Conservation (phyloP, 1,140 invertebrate species). For the Heliconius hermathena region DNA sequence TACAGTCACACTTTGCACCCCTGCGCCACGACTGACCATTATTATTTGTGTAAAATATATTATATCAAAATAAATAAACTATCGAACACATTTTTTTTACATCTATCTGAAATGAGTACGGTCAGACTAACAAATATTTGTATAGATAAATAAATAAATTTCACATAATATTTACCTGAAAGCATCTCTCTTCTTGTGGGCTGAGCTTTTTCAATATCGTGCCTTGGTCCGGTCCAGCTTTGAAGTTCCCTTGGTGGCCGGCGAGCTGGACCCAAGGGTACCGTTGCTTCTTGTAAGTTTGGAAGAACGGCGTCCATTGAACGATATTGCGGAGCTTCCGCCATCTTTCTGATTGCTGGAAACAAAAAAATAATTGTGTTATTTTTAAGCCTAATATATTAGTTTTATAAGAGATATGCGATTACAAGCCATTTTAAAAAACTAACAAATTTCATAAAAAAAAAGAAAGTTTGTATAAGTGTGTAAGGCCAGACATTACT, state of each 20-base stretch:
- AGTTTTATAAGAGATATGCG: neutral
- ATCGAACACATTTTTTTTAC: too few species aligned
- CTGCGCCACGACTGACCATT: too few species aligned
- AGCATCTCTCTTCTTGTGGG: slow-evolving; percentile 93
- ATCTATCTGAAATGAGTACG: too few species aligned
- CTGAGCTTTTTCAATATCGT: slow-evolving; percentile 97
- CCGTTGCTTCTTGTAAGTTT: slow-evolving; percentile 96
- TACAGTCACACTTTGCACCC: too few species aligned
- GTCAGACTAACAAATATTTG: too few species aligned
- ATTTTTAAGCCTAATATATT: neutral
- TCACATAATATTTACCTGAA: slow-evolving; percentile 81
- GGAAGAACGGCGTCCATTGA: slow-evolving; percentile 97
- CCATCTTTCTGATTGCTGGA: slow-evolving; percentile 94
- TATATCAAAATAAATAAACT: too few species aligned
- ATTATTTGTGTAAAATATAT: too few species aligned
- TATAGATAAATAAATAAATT: neutral
- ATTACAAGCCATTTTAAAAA: too few species aligned
- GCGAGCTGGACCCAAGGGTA: slow-evolving; percentile 98
- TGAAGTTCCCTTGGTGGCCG: slow-evolving; percentile 97
- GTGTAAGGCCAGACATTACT: neutral
- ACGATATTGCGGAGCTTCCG: slow-evolving; percentile 95
- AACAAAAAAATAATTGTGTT: slow-evolving; percentile 49
- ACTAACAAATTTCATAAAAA: neutral
- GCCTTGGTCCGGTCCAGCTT: slow-evolving; percentile 94
- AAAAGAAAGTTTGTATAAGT: neutral